These are phyloP conservation scores for Channa maculata DNA, from an alignment of 2,113 vertebrate species.

Conservation along the genomic window DNA sequence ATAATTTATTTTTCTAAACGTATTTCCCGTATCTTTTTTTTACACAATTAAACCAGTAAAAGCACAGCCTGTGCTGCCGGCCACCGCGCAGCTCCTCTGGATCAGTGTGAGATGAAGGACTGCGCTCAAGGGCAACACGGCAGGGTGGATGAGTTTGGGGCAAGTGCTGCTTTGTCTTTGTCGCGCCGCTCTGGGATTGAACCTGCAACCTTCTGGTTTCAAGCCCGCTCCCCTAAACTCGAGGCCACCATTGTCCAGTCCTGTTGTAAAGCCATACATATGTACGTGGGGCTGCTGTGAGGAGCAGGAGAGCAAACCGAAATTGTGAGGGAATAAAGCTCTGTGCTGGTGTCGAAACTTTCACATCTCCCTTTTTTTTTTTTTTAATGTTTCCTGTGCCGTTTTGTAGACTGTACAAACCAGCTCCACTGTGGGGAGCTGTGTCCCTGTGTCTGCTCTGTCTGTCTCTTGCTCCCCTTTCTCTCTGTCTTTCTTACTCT, in stretches of 20 bases:
- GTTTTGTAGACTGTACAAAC: constrained; percentile 48
- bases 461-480: constrained; percentile 15
- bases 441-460: constrained; percentile 68
- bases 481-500: constrained; percentile 18
- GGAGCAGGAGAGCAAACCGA: neutral
- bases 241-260: neutral
- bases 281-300: constrained; percentile 13
- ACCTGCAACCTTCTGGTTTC: no score
- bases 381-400: neutral
- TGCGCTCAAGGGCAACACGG: no score
- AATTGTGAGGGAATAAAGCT: constrained; percentile 27
- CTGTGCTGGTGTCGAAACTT: constrained; percentile 5
- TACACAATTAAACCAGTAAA: no score
- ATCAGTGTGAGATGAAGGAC: no score
- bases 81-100: no score
- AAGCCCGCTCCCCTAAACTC: no score
- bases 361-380: neutral
- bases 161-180: no score
- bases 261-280: constrained; percentile 23
- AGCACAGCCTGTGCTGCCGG: no score
- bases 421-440: constrained; percentile 83
- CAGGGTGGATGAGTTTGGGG: no score
- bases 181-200: no score
- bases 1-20: no score
- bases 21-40: no score